Base-by-base conservation (phyloP, 2,797 vertebrate species). In the Schizopygopsis malacanthus region DNA sequence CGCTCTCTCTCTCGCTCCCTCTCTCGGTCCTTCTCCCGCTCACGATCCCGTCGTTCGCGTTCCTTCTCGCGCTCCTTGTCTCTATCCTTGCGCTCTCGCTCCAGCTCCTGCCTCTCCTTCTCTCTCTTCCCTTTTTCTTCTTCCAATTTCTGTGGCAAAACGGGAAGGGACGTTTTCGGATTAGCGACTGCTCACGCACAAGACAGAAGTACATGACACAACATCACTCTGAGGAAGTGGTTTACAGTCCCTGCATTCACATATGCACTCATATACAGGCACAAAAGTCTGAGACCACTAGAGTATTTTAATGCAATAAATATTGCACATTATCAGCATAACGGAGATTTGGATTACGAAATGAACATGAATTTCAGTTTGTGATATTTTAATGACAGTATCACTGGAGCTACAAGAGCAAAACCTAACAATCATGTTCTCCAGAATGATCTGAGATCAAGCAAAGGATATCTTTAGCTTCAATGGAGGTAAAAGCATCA, bases 91-190 rank as follows among this genome's bases (percentile, higher is more conserved):
- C 98, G 96, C 93, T 99, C 97, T 91, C 96, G 96, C 94, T 99
- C 98, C 94, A 97, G 95, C 95, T 96, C 96, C 93, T 96, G 95
- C 85, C 96, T 95, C 91, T 97, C 96, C 86, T 96, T 96, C 91
- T 97, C 96, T 91, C 96, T 95, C 95, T 97, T 97, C 90, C 96
- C 96, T 93, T 97, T 97, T 92, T 97, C 96, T 95, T 97, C 96
- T 94, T 97, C 96, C 91, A 99, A 96, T 97, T 99, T 99, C 98
- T 99, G 98, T 92, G 95, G 96, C 93, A 96, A 96, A 95, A 94
- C 95, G 95, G 90, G 95, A 45, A 89, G 81, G 72, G 28, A 47
- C 54, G 72, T 54, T 52, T 85, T 84, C 2, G 54, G 78, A 79
- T 71, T 43, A 73, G 50, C 33, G 2, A 54, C 20, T 59, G 72